Evolutionary conservation across 2,797 vertebrate genomes (phyloP), one percentile per base, ranked within the genome.

Genomic region (Diplodus puntazzo): DNA sequence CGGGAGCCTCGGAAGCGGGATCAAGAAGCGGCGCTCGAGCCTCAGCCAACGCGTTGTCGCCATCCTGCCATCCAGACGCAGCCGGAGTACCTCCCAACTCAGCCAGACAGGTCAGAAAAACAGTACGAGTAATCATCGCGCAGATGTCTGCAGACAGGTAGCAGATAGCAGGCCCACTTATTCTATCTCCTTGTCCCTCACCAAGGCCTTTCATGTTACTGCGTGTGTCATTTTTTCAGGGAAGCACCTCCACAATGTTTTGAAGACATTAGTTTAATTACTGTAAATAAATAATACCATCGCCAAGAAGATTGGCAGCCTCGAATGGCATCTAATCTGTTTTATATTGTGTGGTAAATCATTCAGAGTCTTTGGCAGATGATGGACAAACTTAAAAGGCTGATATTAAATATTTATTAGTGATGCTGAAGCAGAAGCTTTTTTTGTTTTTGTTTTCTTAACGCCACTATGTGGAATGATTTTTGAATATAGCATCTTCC

Each of bases 31-130:
- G 60, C 96, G 98, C 64, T 97, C 97, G 53, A 99, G 98, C 91
- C 94, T 99, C 90, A 98, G 98, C 88, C 98, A 98, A 88, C 97
- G 98, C 54, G 97, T 99, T 79, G 98, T 98, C 23, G 96, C 97
- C 94, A 98, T 99, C 52, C 92, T 96, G 80, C 95, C 95, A 1
- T 98, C 98, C 52, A 94, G 98, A 80, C 96, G 97, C 81, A 99
- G 98, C 91, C 95, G 97, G 82, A 99, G 98, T 93, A 99, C 98
- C 85, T 98, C 98, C 8, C 98, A 98, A 20, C 97, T 99, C 85
- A 98, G 97, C 89, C 98, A 98, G 89, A 98, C 98, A 95, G 98
- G 98, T 99, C 66, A 87, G 85, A 71, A 53, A 27, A 4, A 54
- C 50, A 23, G 48, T 13, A 55, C 12, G 54, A 39, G 21, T 42